These are phyloP conservation scores for Glareola pratincola DNA, from an alignment of 2,113 vertebrate species.

Conservation along the genomic window DNA sequence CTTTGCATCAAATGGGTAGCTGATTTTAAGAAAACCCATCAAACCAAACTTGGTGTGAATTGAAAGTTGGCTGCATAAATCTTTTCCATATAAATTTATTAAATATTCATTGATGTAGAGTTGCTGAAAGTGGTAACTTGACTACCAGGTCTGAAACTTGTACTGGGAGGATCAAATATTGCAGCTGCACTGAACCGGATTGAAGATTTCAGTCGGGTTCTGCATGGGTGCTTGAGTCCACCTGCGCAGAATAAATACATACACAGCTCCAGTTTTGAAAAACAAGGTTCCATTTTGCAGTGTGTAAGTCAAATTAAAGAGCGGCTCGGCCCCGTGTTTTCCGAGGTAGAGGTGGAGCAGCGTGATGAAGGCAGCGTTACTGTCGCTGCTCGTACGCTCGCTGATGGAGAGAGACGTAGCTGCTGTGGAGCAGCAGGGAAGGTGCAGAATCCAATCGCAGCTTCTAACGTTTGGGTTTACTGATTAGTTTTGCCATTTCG, in stretches of 20 bases:
- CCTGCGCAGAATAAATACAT: not conserved
- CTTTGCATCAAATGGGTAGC: not conserved
- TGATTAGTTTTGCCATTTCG: not conserved
- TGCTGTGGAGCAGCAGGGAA: not conserved
- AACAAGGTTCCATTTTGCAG: not conserved
- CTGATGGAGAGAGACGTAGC: not conserved
- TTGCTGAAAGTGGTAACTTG: not conserved
- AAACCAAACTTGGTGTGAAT: not conserved
- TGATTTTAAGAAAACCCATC: not conserved
- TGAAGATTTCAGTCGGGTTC: not conserved
- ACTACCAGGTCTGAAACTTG: not conserved
- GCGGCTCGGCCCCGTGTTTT: not conserved
- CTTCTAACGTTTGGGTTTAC: not conserved
- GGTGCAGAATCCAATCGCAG: not conserved
- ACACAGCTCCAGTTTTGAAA: not conserved
- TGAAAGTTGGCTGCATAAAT: not conserved
- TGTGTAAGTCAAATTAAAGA: rapidly evolving
- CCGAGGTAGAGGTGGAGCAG: not conserved
- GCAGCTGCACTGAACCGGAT: not conserved
- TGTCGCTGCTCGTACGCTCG: rapidly evolving
- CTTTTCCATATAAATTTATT: not conserved
- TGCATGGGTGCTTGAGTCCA: not conserved
- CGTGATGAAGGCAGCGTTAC: not conserved
- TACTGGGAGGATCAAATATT: not conserved
- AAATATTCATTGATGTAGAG: not conserved